Base-by-base conservation (phyloP, 2,797 vertebrate genomes). In the Arnoldichthys spilopterus region DNA sequence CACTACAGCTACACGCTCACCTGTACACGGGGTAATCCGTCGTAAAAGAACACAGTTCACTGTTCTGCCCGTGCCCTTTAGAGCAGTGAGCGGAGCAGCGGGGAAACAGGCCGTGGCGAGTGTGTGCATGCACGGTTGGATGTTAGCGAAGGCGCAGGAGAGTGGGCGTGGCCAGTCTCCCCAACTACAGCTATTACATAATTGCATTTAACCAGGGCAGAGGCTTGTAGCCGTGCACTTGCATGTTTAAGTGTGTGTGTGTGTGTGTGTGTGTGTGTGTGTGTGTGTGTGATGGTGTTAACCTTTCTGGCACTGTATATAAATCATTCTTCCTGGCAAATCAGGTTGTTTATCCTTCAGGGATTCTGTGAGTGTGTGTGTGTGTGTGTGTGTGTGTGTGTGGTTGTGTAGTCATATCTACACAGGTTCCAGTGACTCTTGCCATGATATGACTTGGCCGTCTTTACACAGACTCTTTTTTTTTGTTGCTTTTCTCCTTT, bases 391-490 rank as follows among this genome's bases (percentile, higher is more conserved):
- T 62, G 43, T 69, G 49, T 72, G 49, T 34, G 49, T 28, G 70
- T 72, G 4, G 69, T 43, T 32, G 15, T 32, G 40, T 56, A 58
- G 24, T 12, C 51, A 28, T 34, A n/a, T 47, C 28, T 47, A 74
- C 68, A 81, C 53, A 67, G 94, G 96, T 97, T 98, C 95, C 56
- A 4, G 16, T 32, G 18, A 43, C 15, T 56, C 32, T 22, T 15
- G 34, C 12, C 62, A 40, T 45, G 63, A 15, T 26, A 6, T 1
- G 30, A 12, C 15, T 63, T 49, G 1, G 37, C 37, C 37, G 9
- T 37, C 9, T 5, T 37, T 37, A 6, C 37, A 37, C 6, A 37
- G 37, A 37, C 13, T 24, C 63, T 40, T 16, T 16, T 34, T 63
- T 30, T 53, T 45, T 45, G 37, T 9, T 43, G 49, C 40, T 40